Conservation (phyloP, 2,113 vertebrate genomes). For the Pristiophorus japonicus region DNA sequence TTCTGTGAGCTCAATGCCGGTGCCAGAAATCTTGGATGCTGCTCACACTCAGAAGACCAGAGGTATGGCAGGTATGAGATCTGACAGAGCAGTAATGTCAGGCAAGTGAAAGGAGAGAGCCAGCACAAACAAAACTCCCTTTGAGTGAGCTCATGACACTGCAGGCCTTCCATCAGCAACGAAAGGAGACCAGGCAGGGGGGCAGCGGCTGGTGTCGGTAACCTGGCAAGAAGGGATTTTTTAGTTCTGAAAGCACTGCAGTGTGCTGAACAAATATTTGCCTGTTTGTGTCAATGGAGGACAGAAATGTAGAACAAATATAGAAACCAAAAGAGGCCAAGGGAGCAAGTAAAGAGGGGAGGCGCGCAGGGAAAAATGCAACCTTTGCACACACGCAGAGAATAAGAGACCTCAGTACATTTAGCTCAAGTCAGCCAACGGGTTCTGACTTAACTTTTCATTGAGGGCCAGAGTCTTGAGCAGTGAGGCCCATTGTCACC, state of each 20-base stretch:
- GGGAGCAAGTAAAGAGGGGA: not conserved
- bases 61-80: conserved; percentile 4
- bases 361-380: not conserved
- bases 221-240: not conserved
- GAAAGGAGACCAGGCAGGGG: not conserved
- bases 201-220: not conserved
- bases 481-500: not conserved
- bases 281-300: not conserved
- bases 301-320: not conserved
- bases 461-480: not conserved
- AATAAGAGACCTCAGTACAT: not conserved
- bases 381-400: not conserved
- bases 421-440: not conserved
- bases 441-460: not conserved
- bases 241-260: not conserved
- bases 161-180: not conserved
- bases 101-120: not conserved
- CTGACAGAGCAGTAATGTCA: not conserved
- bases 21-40: not conserved
- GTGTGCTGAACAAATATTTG: conserved; percentile 4
- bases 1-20: not conserved
- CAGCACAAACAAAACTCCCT: not conserved
- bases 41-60: not conserved
- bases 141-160: not conserved
- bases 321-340: not conserved